Evolutionary conservation across 2,888 invertebrate species (phyloP).

Genomic region (Sesia apiformis): DNA sequence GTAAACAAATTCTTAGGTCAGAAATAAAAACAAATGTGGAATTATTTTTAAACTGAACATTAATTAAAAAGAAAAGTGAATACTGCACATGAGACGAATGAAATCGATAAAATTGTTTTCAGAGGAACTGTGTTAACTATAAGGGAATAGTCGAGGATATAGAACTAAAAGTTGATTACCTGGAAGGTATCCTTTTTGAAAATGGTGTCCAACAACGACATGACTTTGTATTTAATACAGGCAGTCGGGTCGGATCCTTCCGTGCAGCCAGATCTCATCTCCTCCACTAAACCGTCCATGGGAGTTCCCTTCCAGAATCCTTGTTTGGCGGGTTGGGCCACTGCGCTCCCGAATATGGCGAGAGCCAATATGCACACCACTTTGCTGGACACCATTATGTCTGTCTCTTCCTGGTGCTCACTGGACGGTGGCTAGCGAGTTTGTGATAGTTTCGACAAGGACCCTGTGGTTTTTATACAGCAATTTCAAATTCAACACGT

Average conservation of each 20-base stretch:
- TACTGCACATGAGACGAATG: background rate
- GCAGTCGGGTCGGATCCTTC: slow-evolving; percentile 85
- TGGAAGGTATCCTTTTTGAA: slow-evolving; percentile 86
- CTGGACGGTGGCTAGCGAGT: slow-evolving; percentile 52
- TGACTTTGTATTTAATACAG: slow-evolving; percentile 88
- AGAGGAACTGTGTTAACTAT: no score
- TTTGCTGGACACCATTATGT: slow-evolving; percentile 63
- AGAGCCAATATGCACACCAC: slow-evolving; percentile 64
- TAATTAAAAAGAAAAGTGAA: slow-evolving; percentile 4
- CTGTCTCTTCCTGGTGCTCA: slow-evolving; percentile 46
- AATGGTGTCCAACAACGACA: slow-evolving; percentile 84
- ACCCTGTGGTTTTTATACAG: slow-evolving; percentile 70
- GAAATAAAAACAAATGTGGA: background rate
- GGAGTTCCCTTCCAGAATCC: slow-evolving; percentile 82
- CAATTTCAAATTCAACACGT: slow-evolving; percentile 72
- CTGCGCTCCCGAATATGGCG: slow-evolving; percentile 73
- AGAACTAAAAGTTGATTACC: slow-evolving; percentile 51
- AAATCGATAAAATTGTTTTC: no score
- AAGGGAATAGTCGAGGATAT: background rate
- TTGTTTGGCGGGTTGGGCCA: slow-evolving; percentile 77
- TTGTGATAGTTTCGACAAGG: slow-evolving; percentile 68
- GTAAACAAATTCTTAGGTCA: slow-evolving; percentile 12
- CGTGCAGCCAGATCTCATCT: slow-evolving; percentile 83
- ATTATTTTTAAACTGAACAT: background rate
- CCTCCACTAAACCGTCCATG: slow-evolving; percentile 83